Conservation (phyloP, 2,888 invertebrate species). For the Sphaerophoria rueppellii region DNA sequence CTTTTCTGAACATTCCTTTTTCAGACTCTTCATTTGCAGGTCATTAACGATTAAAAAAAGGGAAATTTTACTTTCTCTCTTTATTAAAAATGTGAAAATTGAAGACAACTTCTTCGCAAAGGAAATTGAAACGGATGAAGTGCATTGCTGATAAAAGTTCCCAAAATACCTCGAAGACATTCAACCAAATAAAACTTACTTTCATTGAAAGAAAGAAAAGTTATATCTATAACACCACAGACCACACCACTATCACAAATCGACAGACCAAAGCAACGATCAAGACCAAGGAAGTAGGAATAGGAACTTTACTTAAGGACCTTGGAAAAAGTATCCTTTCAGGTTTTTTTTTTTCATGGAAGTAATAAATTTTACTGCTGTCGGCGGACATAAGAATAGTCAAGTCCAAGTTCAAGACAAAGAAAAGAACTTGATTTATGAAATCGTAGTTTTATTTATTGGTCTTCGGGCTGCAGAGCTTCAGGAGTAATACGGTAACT, state of each 20-base stretch:
- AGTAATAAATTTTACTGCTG: slow-evolving; percentile 32
- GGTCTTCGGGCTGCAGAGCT: slow-evolving; percentile 4
- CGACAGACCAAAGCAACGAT: too few relatives aligned
- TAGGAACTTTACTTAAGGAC: slow-evolving; percentile 2
- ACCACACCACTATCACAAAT: not conserved
- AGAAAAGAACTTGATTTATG: slow-evolving; percentile 26
- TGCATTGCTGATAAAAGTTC: slow-evolving; percentile 39
- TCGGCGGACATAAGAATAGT: slow-evolving; percentile 27
- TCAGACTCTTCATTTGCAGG: slow-evolving; percentile 24
- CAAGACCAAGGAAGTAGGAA: too few relatives aligned
- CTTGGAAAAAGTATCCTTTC: slow-evolving; percentile 4
- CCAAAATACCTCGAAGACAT: slow-evolving; percentile 34
- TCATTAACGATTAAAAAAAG: slow-evolving; percentile 10
- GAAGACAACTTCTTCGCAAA: slow-evolving; percentile 2
- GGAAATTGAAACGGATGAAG: slow-evolving; percentile 36
- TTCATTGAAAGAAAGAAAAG: slow-evolving; percentile 23
- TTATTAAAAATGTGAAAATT: not conserved
- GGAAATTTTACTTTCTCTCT: not conserved
- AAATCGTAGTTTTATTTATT: slow-evolving; percentile 35
- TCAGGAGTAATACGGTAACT: too few relatives aligned
- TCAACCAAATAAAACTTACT: not conserved
- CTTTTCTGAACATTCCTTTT: slow-evolving; percentile 1
- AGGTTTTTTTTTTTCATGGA: not conserved
- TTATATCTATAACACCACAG: not conserved
- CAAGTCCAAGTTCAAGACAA: slow-evolving; percentile 50